Conservation (phyloP, 2,888 invertebrate species). For the Agapetus fuscipes region DNA sequence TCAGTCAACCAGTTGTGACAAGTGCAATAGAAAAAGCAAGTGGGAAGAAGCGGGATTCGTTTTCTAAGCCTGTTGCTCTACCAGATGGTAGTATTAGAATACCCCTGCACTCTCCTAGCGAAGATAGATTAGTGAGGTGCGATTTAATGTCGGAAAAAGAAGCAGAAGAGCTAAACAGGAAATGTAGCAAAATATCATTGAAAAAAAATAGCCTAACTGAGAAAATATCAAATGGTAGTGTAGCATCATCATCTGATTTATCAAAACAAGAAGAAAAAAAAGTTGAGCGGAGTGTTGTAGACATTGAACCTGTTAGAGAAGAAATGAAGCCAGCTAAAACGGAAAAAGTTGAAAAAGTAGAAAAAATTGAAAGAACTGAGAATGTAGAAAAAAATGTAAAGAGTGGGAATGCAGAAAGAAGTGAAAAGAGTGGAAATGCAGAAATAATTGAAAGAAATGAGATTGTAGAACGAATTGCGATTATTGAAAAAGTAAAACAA, state of each 20-base stretch:
- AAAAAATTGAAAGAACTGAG: constrained; percentile 3
- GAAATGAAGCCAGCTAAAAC: constrained; percentile 1
- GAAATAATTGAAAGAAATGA: too few species aligned
- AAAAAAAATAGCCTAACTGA: constrained; percentile 13
- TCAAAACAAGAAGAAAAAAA: constrained; percentile 16
- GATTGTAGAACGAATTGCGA: too few species aligned
- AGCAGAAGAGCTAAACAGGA: constrained; percentile 16
- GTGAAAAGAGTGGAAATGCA: constrained; percentile 1
- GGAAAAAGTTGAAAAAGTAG: constrained; percentile 3
- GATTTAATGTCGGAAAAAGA: constrained; percentile 19
- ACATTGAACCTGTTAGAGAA: constrained; percentile 2
- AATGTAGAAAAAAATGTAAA: constrained; percentile 3
- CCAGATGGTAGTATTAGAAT: constrained; percentile 51
- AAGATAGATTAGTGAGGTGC: constrained; percentile 24
- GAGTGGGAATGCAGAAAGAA: neutral
- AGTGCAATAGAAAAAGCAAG: constrained; percentile 26
- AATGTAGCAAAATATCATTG: constrained; percentile 17
- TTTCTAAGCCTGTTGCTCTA: constrained; percentile 26
- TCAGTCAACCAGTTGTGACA: constrained; percentile 10
- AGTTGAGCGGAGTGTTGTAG: neutral
- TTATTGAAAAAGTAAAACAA: constrained; percentile 2
- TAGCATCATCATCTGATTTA: constrained; percentile 14
- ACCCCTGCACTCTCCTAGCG: constrained; percentile 43
- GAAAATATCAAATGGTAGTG: constrained; percentile 10
- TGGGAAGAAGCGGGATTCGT: constrained; percentile 23